Conservation (phyloP, 1,140 invertebrate genomes). For the Macrobrachium rosenbergii region DNA sequence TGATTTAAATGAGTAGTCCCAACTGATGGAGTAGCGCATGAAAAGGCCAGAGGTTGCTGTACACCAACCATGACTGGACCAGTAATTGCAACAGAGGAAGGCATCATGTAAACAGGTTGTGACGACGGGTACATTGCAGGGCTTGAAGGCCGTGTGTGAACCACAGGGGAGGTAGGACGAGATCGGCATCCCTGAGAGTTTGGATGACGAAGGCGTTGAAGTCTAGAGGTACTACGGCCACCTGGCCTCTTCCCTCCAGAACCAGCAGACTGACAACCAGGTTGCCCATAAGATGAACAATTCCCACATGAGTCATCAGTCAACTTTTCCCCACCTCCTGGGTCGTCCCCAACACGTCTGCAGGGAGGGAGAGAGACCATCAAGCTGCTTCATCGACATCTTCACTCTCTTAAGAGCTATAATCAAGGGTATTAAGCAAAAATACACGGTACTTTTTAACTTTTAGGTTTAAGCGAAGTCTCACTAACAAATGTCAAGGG, state of each 20-base stretch:
- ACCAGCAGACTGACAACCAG: conserved; percentile 34
- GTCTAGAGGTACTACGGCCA: conserved; percentile 14
- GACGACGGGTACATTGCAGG: conserved; percentile 28
- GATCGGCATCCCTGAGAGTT: conserved; percentile 26
- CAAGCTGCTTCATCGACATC: conserved; percentile 29
- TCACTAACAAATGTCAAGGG: too few species aligned
- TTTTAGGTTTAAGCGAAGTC: too few species aligned
- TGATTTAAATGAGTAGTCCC: conserved; percentile 1
- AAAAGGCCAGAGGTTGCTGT: conserved; percentile 36
- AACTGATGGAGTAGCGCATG: background rate
- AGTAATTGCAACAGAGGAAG: conserved; percentile 5
- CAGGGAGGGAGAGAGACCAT: conserved; percentile 43
- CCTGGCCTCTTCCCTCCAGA: background rate
- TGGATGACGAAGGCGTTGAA: conserved; percentile 15
- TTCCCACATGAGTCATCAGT: conserved; percentile 38
- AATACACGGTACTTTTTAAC: background rate
- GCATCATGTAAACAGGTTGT: conserved; percentile 40
- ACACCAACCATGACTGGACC: conserved; percentile 42
- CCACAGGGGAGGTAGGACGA: conserved; percentile 37
- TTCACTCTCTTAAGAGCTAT: background rate
- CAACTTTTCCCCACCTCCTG: conserved; percentile 48
- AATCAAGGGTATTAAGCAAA: background rate
- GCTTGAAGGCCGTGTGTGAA: conserved; percentile 38
- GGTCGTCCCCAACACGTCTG: conserved; percentile 50
- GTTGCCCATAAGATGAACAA: conserved; percentile 47